Base-by-base conservation (phyloP, 2,888 invertebrate genomes). In the Odontocerum albicorne region DNA sequence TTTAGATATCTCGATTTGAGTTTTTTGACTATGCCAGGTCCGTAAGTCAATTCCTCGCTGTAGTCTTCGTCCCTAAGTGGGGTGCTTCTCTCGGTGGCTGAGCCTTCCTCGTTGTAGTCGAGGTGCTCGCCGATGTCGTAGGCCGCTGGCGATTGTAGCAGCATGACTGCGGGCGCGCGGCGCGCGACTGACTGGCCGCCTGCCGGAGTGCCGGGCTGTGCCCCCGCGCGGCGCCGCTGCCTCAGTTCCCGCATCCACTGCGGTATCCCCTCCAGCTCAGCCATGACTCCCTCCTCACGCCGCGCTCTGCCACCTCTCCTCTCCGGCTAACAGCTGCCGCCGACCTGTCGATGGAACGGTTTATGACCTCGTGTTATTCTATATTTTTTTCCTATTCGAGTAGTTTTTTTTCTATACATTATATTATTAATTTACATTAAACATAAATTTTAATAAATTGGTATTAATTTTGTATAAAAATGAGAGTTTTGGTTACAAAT, bases 21-120 rank as follows among this genome's bases (percentile, higher is more conserved):
- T 65, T 88, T 88, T 67, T 90, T 91, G 32, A 94, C 94, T 67
- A 94, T 93, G 54, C 94, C 93, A 46, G 94, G 94, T 1, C 94
- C 94, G 76, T 94, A 93, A 68, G 88, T 87, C 54, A 93, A 76
- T 69, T 93, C 93, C 72, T 92, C 92, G 32, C 44, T 40, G 27
- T 27, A 43, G 38, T 55, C 62, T 55, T 42, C 52, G 55, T 47
- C 68, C 17, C 70, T 69, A 19, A 68, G 63, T 64, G 60, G 64
- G 59, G 49, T 62, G 64, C 66, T 65, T 36, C 66, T 66, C 58
- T 67, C 55, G 58, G 59, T 55, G 45, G 50, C 50, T 63, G 54
- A 65, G 62, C 60, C 66, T 69, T 22, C 62, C 65, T 62, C 62
- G 63, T 70, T 68, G 60, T 49, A 57, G 61, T 55, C 63, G 62